Percentiles rank a stretch among this genome's conserved stretches.
Conservation (phyloP, 2,888 invertebrate genomes). For the Cerceris ruficornis region DNA sequence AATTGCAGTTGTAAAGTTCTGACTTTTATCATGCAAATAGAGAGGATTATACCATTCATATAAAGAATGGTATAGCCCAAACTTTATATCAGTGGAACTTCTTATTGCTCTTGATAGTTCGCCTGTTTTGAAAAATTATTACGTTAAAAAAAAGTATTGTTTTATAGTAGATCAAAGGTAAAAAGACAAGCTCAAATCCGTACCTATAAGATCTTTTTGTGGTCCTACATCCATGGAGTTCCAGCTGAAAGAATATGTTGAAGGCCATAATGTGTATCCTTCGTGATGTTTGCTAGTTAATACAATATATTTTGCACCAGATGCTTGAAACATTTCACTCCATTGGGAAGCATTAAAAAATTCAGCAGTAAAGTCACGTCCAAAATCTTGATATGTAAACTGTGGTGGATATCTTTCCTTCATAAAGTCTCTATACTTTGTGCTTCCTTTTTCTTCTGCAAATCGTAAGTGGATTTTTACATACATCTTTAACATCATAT, state of each 20-base stretch:
- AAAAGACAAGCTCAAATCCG: background rate
- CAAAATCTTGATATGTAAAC: slow-evolving; percentile 97
- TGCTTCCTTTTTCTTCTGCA: slow-evolving; percentile 77
- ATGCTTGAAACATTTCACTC: slow-evolving; percentile 90
- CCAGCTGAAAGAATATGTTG: slow-evolving; percentile 87
- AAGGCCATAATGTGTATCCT: slow-evolving; percentile 86
- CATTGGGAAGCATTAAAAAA: slow-evolving; percentile 93
- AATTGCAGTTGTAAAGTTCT: slow-evolving; percentile 85
- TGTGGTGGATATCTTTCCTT: slow-evolving; percentile 90
- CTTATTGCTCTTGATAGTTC: slow-evolving; percentile 88
- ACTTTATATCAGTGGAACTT: slow-evolving; percentile 85
- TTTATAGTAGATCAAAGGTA: background rate
- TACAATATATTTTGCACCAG: slow-evolving; percentile 92
- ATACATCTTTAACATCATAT: background rate
- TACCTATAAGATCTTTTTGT: slow-evolving; percentile 87
- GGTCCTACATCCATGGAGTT: slow-evolving; percentile 85
- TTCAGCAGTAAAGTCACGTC: slow-evolving; percentile 93
- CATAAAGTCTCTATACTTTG: slow-evolving; percentile 87
- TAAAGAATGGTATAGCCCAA: slow-evolving; percentile 93
- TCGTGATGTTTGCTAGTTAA: slow-evolving; percentile 87
- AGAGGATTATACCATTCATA: slow-evolving; percentile 95
- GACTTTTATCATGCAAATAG: slow-evolving; percentile 87
- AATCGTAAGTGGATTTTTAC: slow-evolving; percentile 35
- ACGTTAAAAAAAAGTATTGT: slow-evolving; percentile 25
- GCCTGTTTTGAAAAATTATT: slow-evolving; percentile 75